Conservation (phyloP, 2,888 invertebrate species). For the Himalopsyche anomala region DNA sequence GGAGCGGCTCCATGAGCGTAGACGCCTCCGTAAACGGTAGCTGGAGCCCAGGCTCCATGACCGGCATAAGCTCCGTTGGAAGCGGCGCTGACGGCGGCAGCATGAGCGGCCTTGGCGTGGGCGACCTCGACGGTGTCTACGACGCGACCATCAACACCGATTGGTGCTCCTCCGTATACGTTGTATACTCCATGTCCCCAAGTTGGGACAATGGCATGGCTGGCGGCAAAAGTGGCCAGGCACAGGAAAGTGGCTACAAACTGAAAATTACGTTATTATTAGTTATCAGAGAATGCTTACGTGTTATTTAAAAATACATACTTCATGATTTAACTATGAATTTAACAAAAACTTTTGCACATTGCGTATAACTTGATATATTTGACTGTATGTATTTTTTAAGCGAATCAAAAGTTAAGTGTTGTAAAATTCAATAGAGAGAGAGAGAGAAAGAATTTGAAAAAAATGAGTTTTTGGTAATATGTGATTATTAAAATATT, state of each 20-base stretch:
- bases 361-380: too few relatives aligned
- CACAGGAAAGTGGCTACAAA: constrained; percentile 22
- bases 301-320: not conserved
- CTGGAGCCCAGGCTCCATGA: constrained; percentile 65
- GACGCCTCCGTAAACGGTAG: constrained; percentile 11
- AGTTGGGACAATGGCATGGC: constrained; percentile 35
- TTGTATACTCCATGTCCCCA: constrained; percentile 2
- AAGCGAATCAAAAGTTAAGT: too few relatives aligned
- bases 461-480: too few relatives aligned
- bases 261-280: not conserved
- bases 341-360: too few relatives aligned
- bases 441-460: too few relatives aligned
- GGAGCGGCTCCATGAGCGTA: constrained; percentile 50
- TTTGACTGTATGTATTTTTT: too few relatives aligned
- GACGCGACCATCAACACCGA: constrained; percentile 59
- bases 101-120: constrained; percentile 55
- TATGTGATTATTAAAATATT: too few relatives aligned
- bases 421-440: too few relatives aligned
- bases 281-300: not conserved
- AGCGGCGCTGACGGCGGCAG: constrained; percentile 44
- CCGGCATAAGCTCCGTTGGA: constrained; percentile 66
- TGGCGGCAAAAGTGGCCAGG: constrained; percentile 41
- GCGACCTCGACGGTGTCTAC: constrained; percentile 59
- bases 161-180: constrained; percentile 55
- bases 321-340: too few relatives aligned